Percentiles rank a stretch among this genome's conserved stretches.
phyloP scores from a whole-genome alignment of 2,113 vertebrate genomes.

The Notothenia rossii region DNA sequence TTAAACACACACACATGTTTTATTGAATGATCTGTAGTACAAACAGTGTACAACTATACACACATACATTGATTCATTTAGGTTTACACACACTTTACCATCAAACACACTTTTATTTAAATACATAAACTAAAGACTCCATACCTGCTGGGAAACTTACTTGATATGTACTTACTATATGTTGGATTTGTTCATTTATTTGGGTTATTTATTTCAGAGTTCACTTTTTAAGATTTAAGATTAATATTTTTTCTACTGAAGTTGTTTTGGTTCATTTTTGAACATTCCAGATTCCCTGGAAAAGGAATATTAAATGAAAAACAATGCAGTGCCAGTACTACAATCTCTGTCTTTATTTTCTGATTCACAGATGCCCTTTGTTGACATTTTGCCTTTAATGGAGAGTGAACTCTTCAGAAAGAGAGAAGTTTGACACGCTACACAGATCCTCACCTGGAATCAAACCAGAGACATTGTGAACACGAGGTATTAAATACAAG shows the following conservation, averaged over 20 bases:
- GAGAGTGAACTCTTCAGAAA: not conserved
- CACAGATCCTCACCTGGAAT: not conserved
- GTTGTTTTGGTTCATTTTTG: constrained; percentile 60
- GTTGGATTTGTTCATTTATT: constrained; percentile 56
- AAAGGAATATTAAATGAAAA: constrained; percentile 54
- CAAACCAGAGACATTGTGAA: not conserved
- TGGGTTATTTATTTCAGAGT: constrained; percentile 65
- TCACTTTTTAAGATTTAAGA: constrained; percentile 71
- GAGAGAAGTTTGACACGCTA: not conserved
- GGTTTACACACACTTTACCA: constrained; percentile 16
- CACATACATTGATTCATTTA: not conserved
- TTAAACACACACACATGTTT: constrained; percentile 56
- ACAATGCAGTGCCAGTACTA: constrained; percentile 31
- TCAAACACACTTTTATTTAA: constrained; percentile 49
- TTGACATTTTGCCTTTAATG: not conserved
- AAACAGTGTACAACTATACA: constrained; percentile 3
- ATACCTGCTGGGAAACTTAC: constrained; percentile 68
- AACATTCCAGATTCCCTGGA: constrained; percentile 60
- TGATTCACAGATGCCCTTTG: not conserved
- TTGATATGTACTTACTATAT: constrained; percentile 67
- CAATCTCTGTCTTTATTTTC: not conserved
- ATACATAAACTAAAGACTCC: constrained; percentile 45
- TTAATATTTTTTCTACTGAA: constrained; percentile 81
- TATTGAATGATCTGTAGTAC: not conserved
- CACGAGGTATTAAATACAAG: not conserved